phyloP scores from a whole-genome alignment of 2,113 vertebrate species.

The Nerophis ophidion region DNA sequence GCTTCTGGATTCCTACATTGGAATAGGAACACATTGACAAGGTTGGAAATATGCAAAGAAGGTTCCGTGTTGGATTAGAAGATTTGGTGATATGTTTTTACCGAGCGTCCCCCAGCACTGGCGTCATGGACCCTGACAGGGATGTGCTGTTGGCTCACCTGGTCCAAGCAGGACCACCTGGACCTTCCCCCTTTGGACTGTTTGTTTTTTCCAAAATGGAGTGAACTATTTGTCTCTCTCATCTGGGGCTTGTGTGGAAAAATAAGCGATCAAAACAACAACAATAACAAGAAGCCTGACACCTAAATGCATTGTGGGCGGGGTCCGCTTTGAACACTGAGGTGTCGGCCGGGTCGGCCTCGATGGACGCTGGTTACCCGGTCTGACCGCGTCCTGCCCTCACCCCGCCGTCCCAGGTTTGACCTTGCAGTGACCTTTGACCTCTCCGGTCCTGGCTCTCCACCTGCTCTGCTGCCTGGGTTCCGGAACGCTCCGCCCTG shows the following conservation, averaged over 20 bases:
- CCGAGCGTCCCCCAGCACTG: not conserved
- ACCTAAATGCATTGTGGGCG: conserved; percentile 30
- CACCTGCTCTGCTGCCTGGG: conserved; percentile 74
- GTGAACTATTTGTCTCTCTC: conserved; percentile 7
- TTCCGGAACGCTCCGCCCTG: conserved; percentile 72
- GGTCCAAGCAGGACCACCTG: conserved; percentile 25
- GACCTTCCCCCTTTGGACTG: conserved; percentile 2
- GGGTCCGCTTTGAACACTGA: conserved; percentile 12
- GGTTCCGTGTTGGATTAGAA: conserved; percentile 22
- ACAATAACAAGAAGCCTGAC: conserved; percentile 1
- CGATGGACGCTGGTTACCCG: conserved; percentile 67
- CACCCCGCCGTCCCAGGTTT: conserved; percentile 31
- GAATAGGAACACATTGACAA: conserved; percentile 3
- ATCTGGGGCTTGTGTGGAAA: conserved; percentile 9
- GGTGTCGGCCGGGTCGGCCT: conserved; percentile 40
- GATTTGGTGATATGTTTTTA: conserved; percentile 18
- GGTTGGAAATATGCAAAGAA: conserved; percentile 22
- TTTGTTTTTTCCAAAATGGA: conserved; percentile 32
- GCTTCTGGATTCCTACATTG: conserved; percentile 3
- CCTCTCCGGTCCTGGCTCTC: conserved; percentile 74
- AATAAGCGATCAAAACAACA: conserved; percentile 5
- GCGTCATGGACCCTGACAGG: conserved; percentile 32
- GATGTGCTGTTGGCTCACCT: conserved; percentile 21
- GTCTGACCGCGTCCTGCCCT: conserved; percentile 52
- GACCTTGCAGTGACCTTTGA: conserved; percentile 67